These are phyloP conservation scores for Brenthis ino DNA, from an alignment of 2,888 invertebrate species.

Conservation along the genomic window DNA sequence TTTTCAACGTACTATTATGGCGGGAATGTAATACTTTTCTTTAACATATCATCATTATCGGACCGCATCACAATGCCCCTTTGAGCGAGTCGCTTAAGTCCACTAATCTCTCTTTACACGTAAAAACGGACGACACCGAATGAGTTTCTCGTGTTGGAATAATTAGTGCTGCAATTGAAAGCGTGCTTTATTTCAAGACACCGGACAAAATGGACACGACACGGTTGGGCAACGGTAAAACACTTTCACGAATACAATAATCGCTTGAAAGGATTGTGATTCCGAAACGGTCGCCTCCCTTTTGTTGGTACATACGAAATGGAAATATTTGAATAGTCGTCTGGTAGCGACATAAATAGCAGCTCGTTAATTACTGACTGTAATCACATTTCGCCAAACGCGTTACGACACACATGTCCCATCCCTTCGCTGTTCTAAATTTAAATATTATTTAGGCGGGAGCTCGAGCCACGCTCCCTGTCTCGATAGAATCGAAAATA, in stretches of 20 bases:
- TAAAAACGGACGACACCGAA: conserved; percentile 75
- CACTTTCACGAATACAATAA: conserved; percentile 79
- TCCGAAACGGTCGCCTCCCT: conserved; percentile 53
- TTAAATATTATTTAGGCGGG: conserved; percentile 78
- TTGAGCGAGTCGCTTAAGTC: conserved; percentile 71
- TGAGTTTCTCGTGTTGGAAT: conserved; percentile 81
- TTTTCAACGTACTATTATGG: conserved; percentile 72
- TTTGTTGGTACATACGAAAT: conserved; percentile 45
- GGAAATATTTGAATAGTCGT: conserved; percentile 62
- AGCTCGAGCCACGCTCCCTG: conserved; percentile 69
- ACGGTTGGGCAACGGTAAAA: conserved; percentile 77
- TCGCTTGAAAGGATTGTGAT: conserved; percentile 67
- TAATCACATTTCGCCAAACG: conserved; percentile 82
- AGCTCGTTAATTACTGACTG: conserved; percentile 77
- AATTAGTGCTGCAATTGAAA: conserved; percentile 81
- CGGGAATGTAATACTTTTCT: conserved; percentile 75
- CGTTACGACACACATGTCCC: conserved; percentile 81
- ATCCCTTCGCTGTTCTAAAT: conserved; percentile 81
- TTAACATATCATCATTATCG: conserved; percentile 77
- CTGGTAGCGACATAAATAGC: conserved; percentile 66
- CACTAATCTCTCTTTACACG: conserved; percentile 80
- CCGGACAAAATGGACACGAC: conserved; percentile 75
- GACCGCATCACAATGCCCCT: conserved; percentile 71
- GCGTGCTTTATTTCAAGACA: conserved; percentile 79
- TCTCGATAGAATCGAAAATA: conserved; percentile 72